Evolutionary conservation across 2,797 vertebrate genomes (phyloP).

Genomic region (Bryconaethiops microstoma): DNA sequence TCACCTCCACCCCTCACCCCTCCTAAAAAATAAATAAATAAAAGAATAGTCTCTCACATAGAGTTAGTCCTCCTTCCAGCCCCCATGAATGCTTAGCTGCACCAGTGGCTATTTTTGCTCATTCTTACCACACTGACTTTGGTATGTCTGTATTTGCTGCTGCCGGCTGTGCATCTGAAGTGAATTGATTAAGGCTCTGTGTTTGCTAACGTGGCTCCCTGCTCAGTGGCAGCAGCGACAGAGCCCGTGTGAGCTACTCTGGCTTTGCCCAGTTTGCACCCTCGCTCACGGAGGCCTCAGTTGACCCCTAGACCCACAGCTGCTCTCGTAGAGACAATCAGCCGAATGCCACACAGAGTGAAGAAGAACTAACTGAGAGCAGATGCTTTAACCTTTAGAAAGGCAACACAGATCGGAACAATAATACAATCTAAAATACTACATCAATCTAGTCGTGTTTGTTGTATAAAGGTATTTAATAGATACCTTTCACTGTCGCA

Average conservation of each 20-base stretch:
- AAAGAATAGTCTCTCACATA: not conserved
- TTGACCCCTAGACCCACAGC: constrained; percentile 14
- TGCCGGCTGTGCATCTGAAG: constrained; percentile 9
- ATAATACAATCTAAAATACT: not conserved
- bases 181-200: constrained; percentile 33
- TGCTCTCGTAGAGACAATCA: not conserved
- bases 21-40: not conserved
- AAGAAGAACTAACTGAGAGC: not conserved
- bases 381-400: not conserved
- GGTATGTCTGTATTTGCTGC: constrained; percentile 16
- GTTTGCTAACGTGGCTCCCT: constrained; percentile 39
- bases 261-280: constrained; percentile 17
- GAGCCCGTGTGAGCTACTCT: not conserved
- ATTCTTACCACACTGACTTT: constrained; percentile 8
- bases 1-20: not conserved
- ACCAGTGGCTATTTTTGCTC: constrained; percentile 28
- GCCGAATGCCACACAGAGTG: not conserved
- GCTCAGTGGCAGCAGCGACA: constrained; percentile 7
- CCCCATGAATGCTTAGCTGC: constrained; percentile 7
- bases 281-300: not conserved
- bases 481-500: not conserved
- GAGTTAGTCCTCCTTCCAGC: not conserved
- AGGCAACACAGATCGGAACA: not conserved
- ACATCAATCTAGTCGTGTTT: not conserved
- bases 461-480: not conserved